These are phyloP conservation scores for Zaprionus inermis DNA, from an alignment of 1,140 invertebrate species.

Conservation along the genomic window DNA sequence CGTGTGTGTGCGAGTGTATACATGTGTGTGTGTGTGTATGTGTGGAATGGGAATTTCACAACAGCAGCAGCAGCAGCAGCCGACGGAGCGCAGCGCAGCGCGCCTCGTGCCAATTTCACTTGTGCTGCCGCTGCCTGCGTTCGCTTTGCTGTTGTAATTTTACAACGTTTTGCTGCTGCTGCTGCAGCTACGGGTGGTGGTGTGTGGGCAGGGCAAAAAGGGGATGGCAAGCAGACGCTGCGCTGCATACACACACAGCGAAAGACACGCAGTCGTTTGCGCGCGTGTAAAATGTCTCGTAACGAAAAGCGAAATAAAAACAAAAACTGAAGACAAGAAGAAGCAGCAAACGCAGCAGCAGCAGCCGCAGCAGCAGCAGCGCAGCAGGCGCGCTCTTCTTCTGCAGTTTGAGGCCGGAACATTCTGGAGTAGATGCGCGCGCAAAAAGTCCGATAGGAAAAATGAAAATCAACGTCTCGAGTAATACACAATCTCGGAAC, in stretches of 20 bases:
- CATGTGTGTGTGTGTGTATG: slow-evolving; percentile 24
- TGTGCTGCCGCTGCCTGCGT: slow-evolving; percentile 34
- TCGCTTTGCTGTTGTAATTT: slow-evolving; percentile 52
- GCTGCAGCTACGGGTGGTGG: slow-evolving; percentile 15
- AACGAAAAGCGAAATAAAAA: slow-evolving; percentile 80
- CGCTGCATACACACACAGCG: not conserved
- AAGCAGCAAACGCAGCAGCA: slow-evolving; percentile 29
- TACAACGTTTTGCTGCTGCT: slow-evolving; percentile 40
- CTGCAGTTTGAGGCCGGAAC: slow-evolving; percentile 11
- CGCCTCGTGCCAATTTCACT: slow-evolving; percentile 75
- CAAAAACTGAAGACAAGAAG: slow-evolving; percentile 73
- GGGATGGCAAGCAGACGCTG: slow-evolving; percentile 3
- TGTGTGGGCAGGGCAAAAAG: not conserved
- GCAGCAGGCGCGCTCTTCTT: slow-evolving; percentile 42
- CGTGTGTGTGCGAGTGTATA: slow-evolving; percentile 14
- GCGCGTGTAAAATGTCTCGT: slow-evolving; percentile 74
- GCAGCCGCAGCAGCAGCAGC: slow-evolving; percentile 21
- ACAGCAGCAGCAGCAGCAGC: slow-evolving; percentile 45
- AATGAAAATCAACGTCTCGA: not conserved
- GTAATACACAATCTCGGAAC: not conserved
- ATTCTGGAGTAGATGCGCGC: slow-evolving; percentile 11
- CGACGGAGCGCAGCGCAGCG: slow-evolving; percentile 28
- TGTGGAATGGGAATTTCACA: slow-evolving; percentile 73
- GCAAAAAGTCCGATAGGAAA: not conserved
- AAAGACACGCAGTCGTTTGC: slow-evolving; percentile 23